Percentiles rank a stretch among this genome's conserved stretches.
Conservation (phyloP, 2,888 invertebrate species). For the Sphaerophoria rueppellii region DNA sequence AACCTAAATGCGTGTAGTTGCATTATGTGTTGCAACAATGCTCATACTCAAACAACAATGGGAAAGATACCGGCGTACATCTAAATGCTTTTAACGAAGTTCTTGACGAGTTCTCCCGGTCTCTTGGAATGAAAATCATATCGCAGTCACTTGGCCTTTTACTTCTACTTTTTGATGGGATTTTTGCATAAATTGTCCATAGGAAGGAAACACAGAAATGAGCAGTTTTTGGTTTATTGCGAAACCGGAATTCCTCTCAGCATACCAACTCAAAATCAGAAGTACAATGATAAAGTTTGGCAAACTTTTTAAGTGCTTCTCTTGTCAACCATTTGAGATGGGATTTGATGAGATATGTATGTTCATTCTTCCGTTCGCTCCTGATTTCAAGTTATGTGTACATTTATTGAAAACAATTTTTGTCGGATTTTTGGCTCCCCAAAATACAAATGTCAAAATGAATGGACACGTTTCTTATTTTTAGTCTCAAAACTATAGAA, state of each 20-base stretch:
- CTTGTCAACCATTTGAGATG: constrained; percentile 51
- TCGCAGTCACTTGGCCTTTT: constrained; percentile 56
- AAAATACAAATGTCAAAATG: constrained; percentile 24
- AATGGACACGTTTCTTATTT: constrained; percentile 62
- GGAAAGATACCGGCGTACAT: constrained; percentile 37
- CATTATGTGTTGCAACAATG: constrained; percentile 69
- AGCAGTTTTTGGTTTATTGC: constrained; percentile 51
- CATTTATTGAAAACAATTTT: constrained; percentile 24
- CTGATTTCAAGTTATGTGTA: constrained; percentile 2
- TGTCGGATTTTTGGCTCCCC: constrained; percentile 41
- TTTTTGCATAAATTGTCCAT: constrained; percentile 69
- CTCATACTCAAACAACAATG: constrained; percentile 15
- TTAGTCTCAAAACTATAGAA: constrained; percentile 41
- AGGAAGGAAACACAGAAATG: constrained; percentile 47
- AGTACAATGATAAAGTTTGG: constrained; percentile 67
- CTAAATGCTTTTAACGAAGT: constrained; percentile 72
- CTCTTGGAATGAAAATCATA: constrained; percentile 38
- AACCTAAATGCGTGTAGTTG: constrained; percentile 64
- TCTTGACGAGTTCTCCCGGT: constrained; percentile 42
- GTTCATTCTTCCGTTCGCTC: constrained; percentile 29
- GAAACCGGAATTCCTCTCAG: constrained; percentile 52
- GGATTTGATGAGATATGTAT: constrained; percentile 16
- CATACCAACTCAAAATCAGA: constrained; percentile 50
- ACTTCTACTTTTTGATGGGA: constrained; percentile 67
- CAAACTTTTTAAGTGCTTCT: constrained; percentile 71